Evolutionary conservation across 2,797 vertebrate species (phyloP), one percentile per base, ranked within the genome.

Genomic region (Argyrosomus regius): DNA sequence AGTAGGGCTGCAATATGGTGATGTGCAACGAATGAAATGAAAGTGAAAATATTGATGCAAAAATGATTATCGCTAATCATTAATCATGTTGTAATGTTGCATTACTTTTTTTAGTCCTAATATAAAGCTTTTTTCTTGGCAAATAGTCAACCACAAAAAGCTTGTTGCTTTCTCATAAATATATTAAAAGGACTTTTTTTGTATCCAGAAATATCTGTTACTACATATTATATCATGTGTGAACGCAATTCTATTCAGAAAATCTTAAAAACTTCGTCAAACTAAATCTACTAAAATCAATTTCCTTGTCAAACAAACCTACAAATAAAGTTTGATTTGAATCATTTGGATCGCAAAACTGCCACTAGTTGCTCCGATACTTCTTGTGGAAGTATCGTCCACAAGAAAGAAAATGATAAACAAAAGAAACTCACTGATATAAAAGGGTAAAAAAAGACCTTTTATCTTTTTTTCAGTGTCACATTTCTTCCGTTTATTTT

Each of bases 321-420:
- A 57, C 12, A 22, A 61, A 74, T 59, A 39, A 59, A 72, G 48
- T 56, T 53, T 1, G 4, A 49, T 39, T 31, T 50, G 3, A 79
- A 56, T 17, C 0, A 8, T 9, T 26, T 57, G 6, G 46, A 17
- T 8, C 12, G 46, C 28, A 28, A 17, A 39, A 1, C 50, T 41
- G 28, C 41, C 41, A 7, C 61, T 4, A 2, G 50, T 28, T 22
- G 31, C 46, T 31, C 5, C 50, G n/a, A n/a, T n/a, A n/a, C n/a
- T n/a, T n/a, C n/a, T n/a, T n/a, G n/a, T n/a, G n/a, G n/a, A n/a
- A n/a, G n/a, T n/a, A n/a, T 31, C 31, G 6, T 31, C 35, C 35
- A 39, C 35, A 39, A 39, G 8, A 9, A 39, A 39, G 35, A 39
- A 39, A 39, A 39, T 2, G 8, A 39, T 9, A 9, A 8, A 39